phyloP scores from a whole-genome alignment of 1,140 invertebrate species.

The Musca vetustissima region DNA sequence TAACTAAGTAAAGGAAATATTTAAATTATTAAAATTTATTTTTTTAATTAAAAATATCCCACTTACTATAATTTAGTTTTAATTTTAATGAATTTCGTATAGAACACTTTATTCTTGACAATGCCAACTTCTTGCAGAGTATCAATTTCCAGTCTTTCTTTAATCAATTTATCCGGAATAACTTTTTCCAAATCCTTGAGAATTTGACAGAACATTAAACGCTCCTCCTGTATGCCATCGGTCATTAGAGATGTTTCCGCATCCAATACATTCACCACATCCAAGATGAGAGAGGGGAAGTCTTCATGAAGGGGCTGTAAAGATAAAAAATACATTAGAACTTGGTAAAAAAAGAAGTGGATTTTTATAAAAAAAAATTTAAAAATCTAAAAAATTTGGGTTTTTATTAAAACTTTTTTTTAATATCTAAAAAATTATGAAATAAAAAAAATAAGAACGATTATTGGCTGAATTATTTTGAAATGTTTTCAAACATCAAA shows the following conservation, averaged over 20 bases:
- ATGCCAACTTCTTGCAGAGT: constrained; percentile 89
- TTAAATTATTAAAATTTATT: no score
- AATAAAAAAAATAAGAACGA: no score
- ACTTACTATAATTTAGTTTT: constrained; percentile 98
- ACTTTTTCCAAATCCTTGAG: constrained; percentile 79
- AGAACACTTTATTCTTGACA: constrained; percentile 88
- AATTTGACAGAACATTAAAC: constrained; percentile 74
- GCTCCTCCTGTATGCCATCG: constrained; percentile 66
- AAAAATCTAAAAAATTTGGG: background rate
- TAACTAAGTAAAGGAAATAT: constrained; percentile 72
- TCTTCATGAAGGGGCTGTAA: constrained; percentile 71
- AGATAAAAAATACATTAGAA: background rate
- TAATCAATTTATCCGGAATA: constrained; percentile 81
- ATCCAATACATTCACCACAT: constrained; percentile 78
- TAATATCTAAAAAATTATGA: no score
- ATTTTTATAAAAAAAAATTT: background rate
- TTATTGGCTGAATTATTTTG: no score
- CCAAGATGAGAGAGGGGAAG: constrained; percentile 74
- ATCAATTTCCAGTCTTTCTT: constrained; percentile 92
- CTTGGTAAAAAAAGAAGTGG: background rate
- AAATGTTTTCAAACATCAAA: no score
- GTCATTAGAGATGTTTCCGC: constrained; percentile 66
- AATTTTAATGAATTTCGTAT: constrained; percentile 96
- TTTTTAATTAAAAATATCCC: no score
- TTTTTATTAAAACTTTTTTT: no score